Evolutionary conservation across 2,113 vertebrate species (phyloP), one percentile per base, ranked within the genome.

Genomic region (Calyptomena viridis): DNA sequence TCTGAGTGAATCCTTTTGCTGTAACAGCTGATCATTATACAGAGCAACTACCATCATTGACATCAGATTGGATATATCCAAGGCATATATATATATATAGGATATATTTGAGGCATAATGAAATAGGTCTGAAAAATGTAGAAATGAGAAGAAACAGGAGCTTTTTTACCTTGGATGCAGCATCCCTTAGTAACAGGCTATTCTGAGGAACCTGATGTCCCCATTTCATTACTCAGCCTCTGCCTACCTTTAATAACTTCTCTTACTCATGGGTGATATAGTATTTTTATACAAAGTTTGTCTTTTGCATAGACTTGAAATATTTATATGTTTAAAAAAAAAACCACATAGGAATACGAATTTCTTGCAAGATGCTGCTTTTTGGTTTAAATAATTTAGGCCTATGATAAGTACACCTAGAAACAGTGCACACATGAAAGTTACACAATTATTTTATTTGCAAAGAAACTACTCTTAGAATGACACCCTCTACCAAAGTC

Each of bases 371-470:
- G 83, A 66, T 69, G 55, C n/a, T 94, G 47, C 39, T 88, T 91
- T 93, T 72, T 20, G 24, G n/a, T 30, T 88, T 96, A 90, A 95
- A 95, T 95, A 92, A 88, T 96, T 96, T 77, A 97, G 58, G 44
- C 37, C 58, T 77, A 46, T 35, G 86, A 86, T 84, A 93, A 87
- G 79, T 56, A 93, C 58, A 84, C 66, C 47, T 42, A 49, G 90
- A 84, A 94, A 89, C 63, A 79, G 44, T 44, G 72, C 73, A 94
- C 85, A 64, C 21, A 64, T 33, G 25, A 24, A 95, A 87, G 88
- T 60, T 68, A 42, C 20, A 64, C 22, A 50, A 60, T 68, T 46
- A 4, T 74, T 63, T 93, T 83, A 28, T 77, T 91, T 86, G 89
- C 39, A 27, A 85, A 89, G 71, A 52, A 63, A 37, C 22, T 33